Evolutionary conservation across 1,140 invertebrate genomes (phyloP), one percentile per base, ranked within the genome.

Genomic region (Zaprionus vittiger): DNA sequence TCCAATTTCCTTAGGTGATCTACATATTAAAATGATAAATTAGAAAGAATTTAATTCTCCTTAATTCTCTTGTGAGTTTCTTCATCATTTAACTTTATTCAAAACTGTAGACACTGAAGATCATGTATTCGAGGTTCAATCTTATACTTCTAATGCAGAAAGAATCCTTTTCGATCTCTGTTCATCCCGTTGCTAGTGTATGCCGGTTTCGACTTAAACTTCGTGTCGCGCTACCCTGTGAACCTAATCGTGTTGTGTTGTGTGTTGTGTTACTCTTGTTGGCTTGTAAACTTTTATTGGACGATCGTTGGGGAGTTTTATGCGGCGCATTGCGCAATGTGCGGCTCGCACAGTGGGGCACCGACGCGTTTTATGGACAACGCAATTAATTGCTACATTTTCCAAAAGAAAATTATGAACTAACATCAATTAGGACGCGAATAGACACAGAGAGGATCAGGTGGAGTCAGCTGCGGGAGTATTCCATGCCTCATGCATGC

Each of bases 311-410:
- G 57, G 61, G 63, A 55, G 64, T 63, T 73, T 70, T 76, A 65
- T 79, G 82, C 76, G 38, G 71, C 72, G 72, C 81, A 89, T 87
- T 87, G 83, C 83, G 83, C 83, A 87, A 87, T 87, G 85, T 81
- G 75, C 85, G 85, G 77, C 81, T 78, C 70, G 84, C 85, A 80
- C 86, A 90, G 85, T 90, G 85, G 85, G 85, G 79, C 77, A 79
- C 62, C 85, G 79, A 85, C 82, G 82, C 85, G 86, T 90, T 90
- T 91, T 91, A 87, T 90, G 89, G 85, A 86, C 84, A 74, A 83
- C 47, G 85, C 85, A 90, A 90, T 90, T 90, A 90, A 90, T 90
- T 90, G 85, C 86, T 91, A 90, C 85, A 90, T 90, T 90, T 90
- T 90, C 81, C 82, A 90, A 90, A 85, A 69, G 85, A 90, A 90